phyloP scores from a whole-genome alignment of 2,888 invertebrate genomes.

The Gasteruption jaculator region DNA sequence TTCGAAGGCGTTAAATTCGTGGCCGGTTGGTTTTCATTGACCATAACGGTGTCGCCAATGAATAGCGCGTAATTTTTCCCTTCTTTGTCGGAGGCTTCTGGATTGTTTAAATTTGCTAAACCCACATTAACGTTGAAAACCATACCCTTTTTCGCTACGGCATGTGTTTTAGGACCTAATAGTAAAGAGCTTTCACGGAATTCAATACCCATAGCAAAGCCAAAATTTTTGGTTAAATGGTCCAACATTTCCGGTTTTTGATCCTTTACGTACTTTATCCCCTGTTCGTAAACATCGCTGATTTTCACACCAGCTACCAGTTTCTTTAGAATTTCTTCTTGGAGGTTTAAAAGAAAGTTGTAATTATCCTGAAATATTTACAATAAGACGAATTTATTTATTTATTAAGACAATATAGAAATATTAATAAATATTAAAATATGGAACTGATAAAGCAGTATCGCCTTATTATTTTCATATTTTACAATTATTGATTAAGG shows the following conservation, averaged over 20 bases:
- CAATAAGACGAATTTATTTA: not conserved
- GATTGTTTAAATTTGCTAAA: constrained; percentile 77
- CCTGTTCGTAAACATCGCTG: constrained; percentile 82
- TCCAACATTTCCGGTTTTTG: constrained; percentile 82
- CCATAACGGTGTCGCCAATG: constrained; percentile 94
- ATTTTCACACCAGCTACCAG: constrained; percentile 79
- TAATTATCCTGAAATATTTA: constrained; percentile 71
- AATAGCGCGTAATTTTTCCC: constrained; percentile 90
- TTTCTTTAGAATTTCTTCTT: constrained; percentile 85
- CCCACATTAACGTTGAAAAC: constrained; percentile 95
- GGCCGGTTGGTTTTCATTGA: constrained; percentile 81
- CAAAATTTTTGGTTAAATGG: constrained; percentile 90
- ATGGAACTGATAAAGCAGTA: not conserved
- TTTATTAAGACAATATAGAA: not conserved
- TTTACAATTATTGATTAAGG: too few relatives aligned
- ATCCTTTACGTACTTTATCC: constrained; percentile 75
- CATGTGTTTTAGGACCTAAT: constrained; percentile 84
- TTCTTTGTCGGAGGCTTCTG: constrained; percentile 78
- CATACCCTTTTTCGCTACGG: constrained; percentile 86
- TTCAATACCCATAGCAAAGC: constrained; percentile 97
- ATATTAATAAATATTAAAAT: not conserved
- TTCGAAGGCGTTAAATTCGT: constrained; percentile 85
- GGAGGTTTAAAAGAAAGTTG: constrained; percentile 81
- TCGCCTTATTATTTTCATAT: too few relatives aligned
- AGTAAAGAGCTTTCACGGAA: constrained; percentile 93